Conservation (phyloP, 2,888 invertebrate species). For the Girardia tigrina region DNA sequence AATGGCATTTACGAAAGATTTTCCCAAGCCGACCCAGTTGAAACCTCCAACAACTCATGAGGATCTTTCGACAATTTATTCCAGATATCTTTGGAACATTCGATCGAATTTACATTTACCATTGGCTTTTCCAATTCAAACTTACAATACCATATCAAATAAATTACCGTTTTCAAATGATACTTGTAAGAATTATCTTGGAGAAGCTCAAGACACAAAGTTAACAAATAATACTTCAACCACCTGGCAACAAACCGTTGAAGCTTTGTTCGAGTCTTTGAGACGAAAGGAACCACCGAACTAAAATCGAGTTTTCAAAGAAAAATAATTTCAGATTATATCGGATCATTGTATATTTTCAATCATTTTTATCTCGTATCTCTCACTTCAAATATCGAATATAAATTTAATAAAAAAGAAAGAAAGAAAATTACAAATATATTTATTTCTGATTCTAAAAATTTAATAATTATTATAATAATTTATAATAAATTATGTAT, state of each 20-base stretch:
- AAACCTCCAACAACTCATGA: background rate
- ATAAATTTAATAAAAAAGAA: background rate
- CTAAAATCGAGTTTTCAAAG: background rate
- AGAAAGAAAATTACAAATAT: background rate
- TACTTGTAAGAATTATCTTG: background rate
- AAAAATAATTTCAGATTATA: slow-evolving; percentile 16
- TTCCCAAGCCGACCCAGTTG: background rate
- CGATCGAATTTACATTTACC: background rate
- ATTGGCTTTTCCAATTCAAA: background rate
- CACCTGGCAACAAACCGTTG: slow-evolving; percentile 12
- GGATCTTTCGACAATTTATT: background rate
- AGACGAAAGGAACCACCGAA: background rate
- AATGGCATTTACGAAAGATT: slow-evolving; percentile 23
- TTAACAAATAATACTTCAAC: background rate
- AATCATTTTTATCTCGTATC: background rate
- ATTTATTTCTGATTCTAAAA: background rate
- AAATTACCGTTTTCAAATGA: background rate
- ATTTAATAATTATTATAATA: background rate
- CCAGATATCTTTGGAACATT: background rate
- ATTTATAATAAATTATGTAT: too few species aligned
- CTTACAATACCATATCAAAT: slow-evolving; percentile 1
- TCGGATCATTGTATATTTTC: background rate
- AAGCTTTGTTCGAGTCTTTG: background rate
- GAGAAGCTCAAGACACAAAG: background rate
- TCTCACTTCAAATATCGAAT: background rate